A percentile compares a stretch with the other conserved stretches of the same genome.
Evolutionary conservation across 2,113 vertebrate species (phyloP).

Genomic region (Casuarius casuarius): DNA sequence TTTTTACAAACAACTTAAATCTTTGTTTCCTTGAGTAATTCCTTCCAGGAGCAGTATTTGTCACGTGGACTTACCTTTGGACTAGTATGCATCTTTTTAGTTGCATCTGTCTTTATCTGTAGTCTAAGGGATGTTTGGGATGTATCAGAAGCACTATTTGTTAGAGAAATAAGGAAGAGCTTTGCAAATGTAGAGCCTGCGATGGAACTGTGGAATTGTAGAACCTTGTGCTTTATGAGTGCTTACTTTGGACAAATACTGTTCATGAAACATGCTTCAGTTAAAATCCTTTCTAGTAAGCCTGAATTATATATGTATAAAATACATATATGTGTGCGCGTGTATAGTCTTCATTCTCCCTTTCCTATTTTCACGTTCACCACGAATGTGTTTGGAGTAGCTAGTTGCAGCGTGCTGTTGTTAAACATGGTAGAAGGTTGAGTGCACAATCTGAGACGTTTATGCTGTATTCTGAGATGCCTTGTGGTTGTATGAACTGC

Average conservation of each 20-base stretch:
- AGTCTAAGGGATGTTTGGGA: background rate
- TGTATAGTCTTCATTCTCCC: background rate
- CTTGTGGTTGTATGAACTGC: background rate
- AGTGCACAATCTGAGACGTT: background rate
- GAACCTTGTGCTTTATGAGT: background rate
- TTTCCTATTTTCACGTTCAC: background rate
- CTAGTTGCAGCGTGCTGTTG: background rate
- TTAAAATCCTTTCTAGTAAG: background rate
- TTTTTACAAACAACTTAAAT: background rate
- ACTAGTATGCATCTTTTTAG: accelerated
- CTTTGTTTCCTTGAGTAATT: background rate
- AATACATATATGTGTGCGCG: too few species aligned
- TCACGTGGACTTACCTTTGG: background rate
- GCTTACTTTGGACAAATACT: background rate
- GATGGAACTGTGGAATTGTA: background rate
- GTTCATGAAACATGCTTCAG: background rate
- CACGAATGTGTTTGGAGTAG: background rate
- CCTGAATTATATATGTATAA: background rate
- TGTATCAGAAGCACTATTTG: background rate
- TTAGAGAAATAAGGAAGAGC: background rate
- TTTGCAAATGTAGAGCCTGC: background rate
- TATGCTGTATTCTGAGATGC: background rate
- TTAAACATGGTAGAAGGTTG: background rate
- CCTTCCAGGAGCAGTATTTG: background rate
- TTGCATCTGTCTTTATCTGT: background rate